Evolutionary conservation across 2,888 invertebrate species (phyloP).

Genomic region (Amphipyra tragopoginis): DNA sequence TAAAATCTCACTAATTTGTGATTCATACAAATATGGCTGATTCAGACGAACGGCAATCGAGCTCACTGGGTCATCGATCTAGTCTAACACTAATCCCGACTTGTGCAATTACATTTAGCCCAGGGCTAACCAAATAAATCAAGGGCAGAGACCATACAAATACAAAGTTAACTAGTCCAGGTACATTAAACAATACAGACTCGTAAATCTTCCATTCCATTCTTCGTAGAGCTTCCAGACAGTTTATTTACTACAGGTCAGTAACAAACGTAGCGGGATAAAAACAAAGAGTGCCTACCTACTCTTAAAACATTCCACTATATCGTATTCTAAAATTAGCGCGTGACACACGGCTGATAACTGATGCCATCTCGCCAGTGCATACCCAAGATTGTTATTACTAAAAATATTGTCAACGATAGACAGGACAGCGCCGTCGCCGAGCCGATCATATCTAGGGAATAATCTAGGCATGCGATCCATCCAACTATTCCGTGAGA

Average conservation of each 20-base stretch:
- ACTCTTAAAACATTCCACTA: constrained; percentile 61
- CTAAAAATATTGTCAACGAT: constrained; percentile 75
- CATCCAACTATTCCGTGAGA: constrained; percentile 51
- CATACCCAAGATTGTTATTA: constrained; percentile 71
- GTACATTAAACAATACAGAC: constrained; percentile 27
- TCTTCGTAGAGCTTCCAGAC: not conserved
- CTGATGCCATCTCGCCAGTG: constrained; percentile 68
- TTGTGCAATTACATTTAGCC: too few relatives aligned
- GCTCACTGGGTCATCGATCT: constrained; percentile 60
- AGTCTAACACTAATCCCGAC: constrained; percentile 38
- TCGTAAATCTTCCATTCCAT: too few relatives aligned
- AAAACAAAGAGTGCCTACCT: constrained; percentile 54
- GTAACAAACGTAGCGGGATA: constrained; percentile 45
- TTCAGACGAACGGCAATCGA: constrained; percentile 59
- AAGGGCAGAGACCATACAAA: too few relatives aligned
- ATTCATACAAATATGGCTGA: constrained; percentile 69
- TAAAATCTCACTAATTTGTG: constrained; percentile 67
- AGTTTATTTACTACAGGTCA: constrained; percentile 31
- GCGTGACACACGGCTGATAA: constrained; percentile 72
- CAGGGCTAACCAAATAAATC: too few relatives aligned
- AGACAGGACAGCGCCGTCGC: constrained; percentile 61
- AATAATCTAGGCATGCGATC: constrained; percentile 69
- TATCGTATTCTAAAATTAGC: constrained; percentile 75
- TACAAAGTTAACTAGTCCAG: constrained; percentile 33
- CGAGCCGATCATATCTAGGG: constrained; percentile 66